Evolutionary conservation across 2,797 vertebrate genomes (phyloP).

Genomic region (Phoxinus dragarum): DNA sequence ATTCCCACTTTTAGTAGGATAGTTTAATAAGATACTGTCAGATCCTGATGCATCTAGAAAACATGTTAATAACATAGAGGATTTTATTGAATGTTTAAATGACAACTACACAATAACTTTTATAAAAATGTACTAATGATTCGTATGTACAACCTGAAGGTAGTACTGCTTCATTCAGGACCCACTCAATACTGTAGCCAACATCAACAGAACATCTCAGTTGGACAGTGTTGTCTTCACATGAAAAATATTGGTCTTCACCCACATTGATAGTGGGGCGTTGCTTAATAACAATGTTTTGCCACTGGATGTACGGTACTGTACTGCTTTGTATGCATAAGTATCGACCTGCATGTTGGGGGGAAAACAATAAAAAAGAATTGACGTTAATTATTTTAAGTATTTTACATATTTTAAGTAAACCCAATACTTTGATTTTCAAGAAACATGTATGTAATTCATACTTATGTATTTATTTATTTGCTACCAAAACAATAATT

Average conservation of each 20-base stretch:
- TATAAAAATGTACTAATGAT: neutral
- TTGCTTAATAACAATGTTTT: conserved; percentile 41
- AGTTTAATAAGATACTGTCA: conserved; percentile 46
- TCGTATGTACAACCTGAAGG: conserved; percentile 20
- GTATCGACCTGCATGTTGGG: conserved; percentile 65
- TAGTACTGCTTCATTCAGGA: neutral
- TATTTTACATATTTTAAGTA: too few species aligned
- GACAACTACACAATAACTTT: neutral
- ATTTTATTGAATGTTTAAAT: neutral
- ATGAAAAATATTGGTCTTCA: conserved; percentile 41
- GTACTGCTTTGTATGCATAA: conserved; percentile 58
- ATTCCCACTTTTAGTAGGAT: rapidly evolving
- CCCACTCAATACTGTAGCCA: conserved; percentile 54
- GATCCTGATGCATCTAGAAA: neutral
- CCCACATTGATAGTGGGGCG: conserved; percentile 63
- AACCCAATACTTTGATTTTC: neutral
- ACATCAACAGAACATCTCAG: conserved; percentile 70
- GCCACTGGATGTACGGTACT: conserved; percentile 53
- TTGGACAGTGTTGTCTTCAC: rapidly evolving
- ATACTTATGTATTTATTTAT: neutral
- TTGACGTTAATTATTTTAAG: neutral
- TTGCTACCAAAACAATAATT: neutral
- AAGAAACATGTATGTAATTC: neutral
- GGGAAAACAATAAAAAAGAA: neutral
- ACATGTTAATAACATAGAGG: neutral